phyloP scores from a whole-genome alignment of 1,140 invertebrate genomes.

The Drosophila sp. region DNA sequence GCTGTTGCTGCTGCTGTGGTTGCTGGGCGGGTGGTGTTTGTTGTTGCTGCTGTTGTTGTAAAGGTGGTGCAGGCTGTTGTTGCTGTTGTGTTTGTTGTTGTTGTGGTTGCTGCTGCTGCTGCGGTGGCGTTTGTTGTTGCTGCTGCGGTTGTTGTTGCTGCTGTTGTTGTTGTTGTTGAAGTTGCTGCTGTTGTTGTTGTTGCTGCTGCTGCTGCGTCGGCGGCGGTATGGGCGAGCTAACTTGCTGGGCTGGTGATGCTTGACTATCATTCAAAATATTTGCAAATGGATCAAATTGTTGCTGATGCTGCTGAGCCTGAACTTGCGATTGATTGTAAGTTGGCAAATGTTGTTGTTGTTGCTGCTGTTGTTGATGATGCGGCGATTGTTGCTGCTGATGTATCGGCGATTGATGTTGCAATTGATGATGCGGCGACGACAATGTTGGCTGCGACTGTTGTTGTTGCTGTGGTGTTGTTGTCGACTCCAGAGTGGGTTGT shows the following conservation, averaged over 20 bases:
- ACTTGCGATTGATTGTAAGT: constrained; percentile 68
- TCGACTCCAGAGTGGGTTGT: constrained; percentile 51
- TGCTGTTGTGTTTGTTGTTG: constrained; percentile 40
- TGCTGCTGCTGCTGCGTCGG: neutral
- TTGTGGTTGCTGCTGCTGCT: constrained; percentile 34
- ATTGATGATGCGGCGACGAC: constrained; percentile 65
- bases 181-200: constrained; percentile 30
- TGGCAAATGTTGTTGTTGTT: constrained; percentile 52
- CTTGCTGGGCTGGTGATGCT: constrained; percentile 53
- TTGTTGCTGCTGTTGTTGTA: constrained; percentile 29
- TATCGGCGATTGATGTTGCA: constrained; percentile 71
- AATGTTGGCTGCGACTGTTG: constrained; percentile 51
- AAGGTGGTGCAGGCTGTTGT: constrained; percentile 6
- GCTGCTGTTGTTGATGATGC: constrained; percentile 47
- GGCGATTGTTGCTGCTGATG: constrained; percentile 69
- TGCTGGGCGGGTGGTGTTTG: constrained; percentile 39
- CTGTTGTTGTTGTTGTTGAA: constrained; percentile 39
- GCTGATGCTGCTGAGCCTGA: constrained; percentile 52
- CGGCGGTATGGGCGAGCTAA: constrained; percentile 66
- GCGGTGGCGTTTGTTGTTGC: constrained; percentile 45
- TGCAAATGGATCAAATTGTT: constrained; percentile 72
- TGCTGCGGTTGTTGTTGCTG: constrained; percentile 51
- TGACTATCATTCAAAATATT: constrained; percentile 52
- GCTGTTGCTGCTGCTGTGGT: constrained; percentile 35
- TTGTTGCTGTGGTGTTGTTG: constrained; percentile 45